A percentile compares a stretch with the other conserved stretches of the same genome.
Evolutionary conservation across 1,140 invertebrate genomes (phyloP).

Genomic region (Platorchestia sp.): DNA sequence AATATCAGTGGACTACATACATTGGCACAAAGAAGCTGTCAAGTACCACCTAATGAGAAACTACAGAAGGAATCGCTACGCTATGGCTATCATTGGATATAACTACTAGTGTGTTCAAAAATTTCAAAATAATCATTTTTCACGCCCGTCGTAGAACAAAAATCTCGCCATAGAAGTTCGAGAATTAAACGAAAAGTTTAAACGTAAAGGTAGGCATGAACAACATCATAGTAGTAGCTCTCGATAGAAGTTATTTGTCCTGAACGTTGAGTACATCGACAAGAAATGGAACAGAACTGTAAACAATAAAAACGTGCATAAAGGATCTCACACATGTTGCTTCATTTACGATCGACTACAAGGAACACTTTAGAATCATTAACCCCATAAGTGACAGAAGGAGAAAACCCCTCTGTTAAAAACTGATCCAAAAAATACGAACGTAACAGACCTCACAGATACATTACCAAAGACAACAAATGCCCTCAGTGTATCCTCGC

Average conservation of each 20-base stretch:
- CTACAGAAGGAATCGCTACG: not conserved
- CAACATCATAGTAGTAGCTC: not conserved
- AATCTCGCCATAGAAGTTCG: not conserved
- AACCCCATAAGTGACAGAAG: not conserved
- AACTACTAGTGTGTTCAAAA: not conserved
- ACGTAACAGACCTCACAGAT: not conserved
- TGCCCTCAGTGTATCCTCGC: not conserved
- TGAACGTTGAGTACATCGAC: not conserved
- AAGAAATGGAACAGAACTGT: not conserved
- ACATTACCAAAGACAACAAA: not conserved
- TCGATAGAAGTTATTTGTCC: not conserved
- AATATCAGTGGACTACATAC: not conserved
- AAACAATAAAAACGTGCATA: too few species aligned
- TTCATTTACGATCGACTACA: not conserved
- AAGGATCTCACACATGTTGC: not conserved
- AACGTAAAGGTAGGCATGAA: not conserved
- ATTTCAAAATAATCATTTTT: not conserved
- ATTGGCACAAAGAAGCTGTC: not conserved
- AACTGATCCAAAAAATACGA: not conserved
- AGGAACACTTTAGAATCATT: not conserved
- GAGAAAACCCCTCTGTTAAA: not conserved
- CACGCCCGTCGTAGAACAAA: not conserved
- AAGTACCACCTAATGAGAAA: not conserved
- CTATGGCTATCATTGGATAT: not conserved
- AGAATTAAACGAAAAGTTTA: not conserved